Evolutionary conservation across 1,140 invertebrate genomes (phyloP).

Genomic region (Eurosta solidaginis): DNA sequence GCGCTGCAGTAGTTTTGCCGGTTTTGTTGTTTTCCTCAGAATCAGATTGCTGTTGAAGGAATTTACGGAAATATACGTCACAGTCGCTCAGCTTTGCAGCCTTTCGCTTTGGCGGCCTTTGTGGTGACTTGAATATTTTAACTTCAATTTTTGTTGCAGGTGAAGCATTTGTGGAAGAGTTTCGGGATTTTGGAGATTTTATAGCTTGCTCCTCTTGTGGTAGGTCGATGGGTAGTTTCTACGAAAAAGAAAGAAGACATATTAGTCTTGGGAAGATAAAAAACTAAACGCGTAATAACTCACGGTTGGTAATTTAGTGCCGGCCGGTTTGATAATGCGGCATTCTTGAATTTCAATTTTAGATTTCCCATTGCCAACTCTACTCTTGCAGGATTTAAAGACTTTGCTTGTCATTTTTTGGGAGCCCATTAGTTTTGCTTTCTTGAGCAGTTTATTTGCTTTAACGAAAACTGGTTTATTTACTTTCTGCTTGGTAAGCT

Average conservation of each 20-base stretch:
- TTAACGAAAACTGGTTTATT: background rate
- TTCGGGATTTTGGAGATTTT: background rate
- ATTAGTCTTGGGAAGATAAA: too few species aligned
- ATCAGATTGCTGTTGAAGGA: background rate
- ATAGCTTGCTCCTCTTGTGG: background rate
- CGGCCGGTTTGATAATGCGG: background rate
- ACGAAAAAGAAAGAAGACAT: background rate
- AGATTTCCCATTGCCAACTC: background rate
- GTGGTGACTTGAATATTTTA: background rate
- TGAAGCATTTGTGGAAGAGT: background rate
- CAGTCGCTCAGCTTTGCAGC: background rate
- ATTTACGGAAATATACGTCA: background rate
- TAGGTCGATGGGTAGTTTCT: background rate
- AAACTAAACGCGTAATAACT: background rate
- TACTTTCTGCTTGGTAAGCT: background rate
- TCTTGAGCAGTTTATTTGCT: background rate
- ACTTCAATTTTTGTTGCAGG: background rate
- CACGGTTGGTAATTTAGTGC: slow-evolving; percentile 11
- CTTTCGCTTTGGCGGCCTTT: background rate
- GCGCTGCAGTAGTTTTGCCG: background rate
- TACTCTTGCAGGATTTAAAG: too few species aligned
- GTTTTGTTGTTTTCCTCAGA: background rate
- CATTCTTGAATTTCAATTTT: slow-evolving; percentile 25
- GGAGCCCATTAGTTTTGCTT: background rate
- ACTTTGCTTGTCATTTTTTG: background rate